A percentile compares a stretch with the other conserved stretches of the same genome.
phyloP scores from a whole-genome alignment of 2,888 invertebrate genomes.

The Andrena trimmerana region DNA sequence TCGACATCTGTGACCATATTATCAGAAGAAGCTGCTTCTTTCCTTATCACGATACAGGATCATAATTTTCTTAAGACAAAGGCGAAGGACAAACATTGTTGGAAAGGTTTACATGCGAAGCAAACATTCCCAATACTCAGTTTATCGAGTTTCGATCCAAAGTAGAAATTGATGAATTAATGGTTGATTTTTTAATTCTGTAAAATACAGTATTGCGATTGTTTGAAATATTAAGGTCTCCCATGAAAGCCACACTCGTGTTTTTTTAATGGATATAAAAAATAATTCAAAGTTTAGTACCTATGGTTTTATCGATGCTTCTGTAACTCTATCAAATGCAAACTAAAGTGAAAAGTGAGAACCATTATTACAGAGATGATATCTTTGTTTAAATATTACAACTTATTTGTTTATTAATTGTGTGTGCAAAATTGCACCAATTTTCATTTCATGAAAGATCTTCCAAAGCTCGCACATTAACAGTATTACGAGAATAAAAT shows the following conservation, averaged over 20 bases:
- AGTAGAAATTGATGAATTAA: neutral
- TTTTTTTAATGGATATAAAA: neutral
- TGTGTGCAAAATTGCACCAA: neutral
- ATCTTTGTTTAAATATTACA: neutral
- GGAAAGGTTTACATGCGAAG: neutral
- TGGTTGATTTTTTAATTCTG: conserved; percentile 14
- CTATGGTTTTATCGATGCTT: neutral
- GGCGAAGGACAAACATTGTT: neutral
- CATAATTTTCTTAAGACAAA: conserved; percentile 7
- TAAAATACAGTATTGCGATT: conserved; percentile 11
- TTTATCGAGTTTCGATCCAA: neutral
- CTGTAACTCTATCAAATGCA: neutral
- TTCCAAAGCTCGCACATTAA: conserved; percentile 11
- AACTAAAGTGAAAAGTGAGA: neutral
- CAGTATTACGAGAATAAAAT: conserved; percentile 21
- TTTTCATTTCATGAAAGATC: conserved; percentile 6
- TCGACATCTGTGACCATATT: conserved; percentile 53
- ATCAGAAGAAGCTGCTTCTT: conserved; percentile 46
- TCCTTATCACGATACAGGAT: conserved; percentile 25
- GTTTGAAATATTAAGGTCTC: conserved; percentile 13
- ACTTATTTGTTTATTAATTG: neutral
- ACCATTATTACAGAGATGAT: neutral
- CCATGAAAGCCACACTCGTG: neutral
- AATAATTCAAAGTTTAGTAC: neutral
- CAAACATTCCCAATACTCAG: neutral